phyloP scores from a whole-genome alignment of 2,113 vertebrate genomes.

The Diphyllodes magnificus region DNA sequence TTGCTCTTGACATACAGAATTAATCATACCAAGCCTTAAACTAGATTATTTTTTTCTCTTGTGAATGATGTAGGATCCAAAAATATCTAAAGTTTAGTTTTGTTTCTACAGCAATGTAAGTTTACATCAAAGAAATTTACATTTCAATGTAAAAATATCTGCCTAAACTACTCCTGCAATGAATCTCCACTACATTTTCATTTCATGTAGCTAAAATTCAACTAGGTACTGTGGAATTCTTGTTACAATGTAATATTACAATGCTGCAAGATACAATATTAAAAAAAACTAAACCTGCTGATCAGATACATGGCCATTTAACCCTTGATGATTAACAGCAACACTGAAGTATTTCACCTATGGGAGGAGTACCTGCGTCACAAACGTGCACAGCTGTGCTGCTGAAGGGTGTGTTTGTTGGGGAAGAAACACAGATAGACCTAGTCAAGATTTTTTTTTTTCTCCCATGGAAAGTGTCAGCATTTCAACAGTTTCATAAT shows the following conservation, averaged over 20 bases:
- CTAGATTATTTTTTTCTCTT: background rate
- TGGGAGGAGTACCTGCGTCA: background rate
- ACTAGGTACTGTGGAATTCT: background rate
- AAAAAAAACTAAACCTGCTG: background rate
- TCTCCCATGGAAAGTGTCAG: background rate
- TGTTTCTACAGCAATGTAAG: background rate
- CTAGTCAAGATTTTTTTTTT: background rate
- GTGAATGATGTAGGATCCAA: background rate
- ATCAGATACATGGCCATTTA: background rate
- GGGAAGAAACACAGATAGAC: background rate
- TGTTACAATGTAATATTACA: background rate
- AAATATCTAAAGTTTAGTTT: background rate
- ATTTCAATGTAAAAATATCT: background rate
- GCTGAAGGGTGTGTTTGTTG: rapidly evolving
- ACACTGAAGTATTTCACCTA: background rate
- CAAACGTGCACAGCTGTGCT: background rate
- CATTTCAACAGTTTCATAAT: background rate
- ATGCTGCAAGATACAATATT: background rate
- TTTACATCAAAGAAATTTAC: background rate
- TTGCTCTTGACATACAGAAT: background rate
- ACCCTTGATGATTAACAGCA: background rate
- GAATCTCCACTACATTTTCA: background rate
- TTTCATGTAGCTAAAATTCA: background rate
- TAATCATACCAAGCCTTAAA: background rate
- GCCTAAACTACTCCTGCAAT: background rate